phyloP scores from a whole-genome alignment of 2,113 vertebrate species.

The Neodontobutis hainanensis region DNA sequence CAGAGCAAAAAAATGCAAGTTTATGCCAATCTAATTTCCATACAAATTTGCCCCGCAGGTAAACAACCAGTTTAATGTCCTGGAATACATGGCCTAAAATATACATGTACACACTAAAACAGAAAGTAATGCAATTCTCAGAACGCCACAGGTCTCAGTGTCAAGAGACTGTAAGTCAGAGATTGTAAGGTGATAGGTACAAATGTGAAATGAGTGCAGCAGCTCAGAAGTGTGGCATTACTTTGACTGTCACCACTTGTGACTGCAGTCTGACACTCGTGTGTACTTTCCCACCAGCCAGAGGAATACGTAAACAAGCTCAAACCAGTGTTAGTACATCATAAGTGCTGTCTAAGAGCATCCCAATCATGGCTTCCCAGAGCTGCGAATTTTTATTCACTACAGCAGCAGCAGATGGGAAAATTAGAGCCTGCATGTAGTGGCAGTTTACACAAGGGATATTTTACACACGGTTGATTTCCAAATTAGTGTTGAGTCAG shows the following conservation, averaged over 20 bases:
- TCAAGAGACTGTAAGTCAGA: conserved; percentile 8
- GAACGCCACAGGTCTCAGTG: conserved; percentile 3
- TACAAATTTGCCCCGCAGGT: background rate
- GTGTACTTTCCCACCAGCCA: conserved; percentile 31
- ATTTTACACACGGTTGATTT: conserved; percentile 32
- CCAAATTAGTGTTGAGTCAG: conserved; percentile 11
- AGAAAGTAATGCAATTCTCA: conserved; percentile 2
- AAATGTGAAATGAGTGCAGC: conserved; percentile 32
- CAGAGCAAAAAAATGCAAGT: conserved; percentile 11
- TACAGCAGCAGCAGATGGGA: conserved; percentile 17
- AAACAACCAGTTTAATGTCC: background rate
- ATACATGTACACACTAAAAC: background rate
- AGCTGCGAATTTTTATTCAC: conserved; percentile 47
- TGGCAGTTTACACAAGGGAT: conserved; percentile 37
- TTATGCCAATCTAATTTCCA: conserved; percentile 30
- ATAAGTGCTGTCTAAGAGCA: conserved; percentile 59
- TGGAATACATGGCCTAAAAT: background rate
- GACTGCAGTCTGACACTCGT: conserved; percentile 32
- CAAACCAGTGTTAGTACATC: conserved; percentile 50
- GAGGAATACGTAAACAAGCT: conserved; percentile 42
- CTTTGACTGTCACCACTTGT: conserved; percentile 46
- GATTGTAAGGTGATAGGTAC: conserved; percentile 24
- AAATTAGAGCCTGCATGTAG: conserved; percentile 41
- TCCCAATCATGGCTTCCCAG: conserved; percentile 33
- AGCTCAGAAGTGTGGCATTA: conserved; percentile 33